Evolutionary conservation across 2,888 invertebrate species (phyloP), one percentile per base, ranked within the genome.

Genomic region (Papilio elwesi): DNA sequence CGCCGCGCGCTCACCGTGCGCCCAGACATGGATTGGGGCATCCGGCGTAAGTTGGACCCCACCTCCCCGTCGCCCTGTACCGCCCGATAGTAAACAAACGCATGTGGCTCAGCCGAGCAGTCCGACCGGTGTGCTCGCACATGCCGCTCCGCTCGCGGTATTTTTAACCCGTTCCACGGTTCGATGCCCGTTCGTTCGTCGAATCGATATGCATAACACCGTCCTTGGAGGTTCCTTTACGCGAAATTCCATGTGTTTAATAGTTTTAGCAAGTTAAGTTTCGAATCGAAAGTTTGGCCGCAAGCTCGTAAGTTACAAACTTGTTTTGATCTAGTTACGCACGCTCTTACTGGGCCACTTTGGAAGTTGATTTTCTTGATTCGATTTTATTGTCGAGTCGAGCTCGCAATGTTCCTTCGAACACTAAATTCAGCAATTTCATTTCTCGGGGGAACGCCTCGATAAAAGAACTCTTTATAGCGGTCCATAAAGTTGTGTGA

Each of bases 111-210:
- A 80, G 79, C 82, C 76, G 85, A 91, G 88, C 88, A 90, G 92
- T 92, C 86, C 78, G 90, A 92, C 93, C 92, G 91, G 92, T 93
- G 90, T 90, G 86, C 81, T 86, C 90, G 88, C 91, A 87, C 90
- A 91, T 89, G 91, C 90, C 92, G 89, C 91, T 89, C 88, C 85
- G 85, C 83, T 83, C 81, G 83, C 86, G 91, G 89, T 93, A 93
- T 93, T 93, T 93, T 92, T 93, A 93, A 93, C 93, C 89, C 90
- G 92, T 90, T 91, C 83, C 86, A 88, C 90, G 88, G 93, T 93
- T 93, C 92, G 93, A 92, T 91, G 93, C 87, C 92, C 93, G 91
- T 88, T 87, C 84, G 81, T 90, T 90, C 87, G 84, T 87, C 89
- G 91, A 91, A 92, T 90, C 90, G 85, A 92, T 93, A 91, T 92